Conservation (phyloP, 1,140 invertebrate species). For the Ceratosolen fusciceps region DNA sequence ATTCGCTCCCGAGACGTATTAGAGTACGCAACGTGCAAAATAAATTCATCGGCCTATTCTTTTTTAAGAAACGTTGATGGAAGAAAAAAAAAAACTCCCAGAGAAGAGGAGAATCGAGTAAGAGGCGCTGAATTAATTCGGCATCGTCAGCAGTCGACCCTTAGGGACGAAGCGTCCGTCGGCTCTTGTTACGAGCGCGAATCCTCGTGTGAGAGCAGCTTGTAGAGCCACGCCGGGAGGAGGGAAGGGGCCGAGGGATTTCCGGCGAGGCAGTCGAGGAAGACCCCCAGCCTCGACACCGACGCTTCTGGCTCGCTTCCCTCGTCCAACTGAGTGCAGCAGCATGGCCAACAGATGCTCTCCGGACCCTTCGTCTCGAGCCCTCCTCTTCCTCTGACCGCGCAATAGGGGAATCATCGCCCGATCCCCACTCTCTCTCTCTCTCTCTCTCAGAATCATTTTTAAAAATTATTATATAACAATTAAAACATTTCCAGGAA, state of each 20-base stretch:
- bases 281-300: not conserved
- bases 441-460: not conserved
- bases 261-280: not conserved
- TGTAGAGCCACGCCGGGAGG: not conserved
- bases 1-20: no score
- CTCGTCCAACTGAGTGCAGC: not conserved
- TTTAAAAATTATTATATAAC: no score
- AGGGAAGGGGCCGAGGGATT: not conserved
- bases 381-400: not conserved
- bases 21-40: no score
- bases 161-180: not conserved
- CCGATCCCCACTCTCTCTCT: not conserved
- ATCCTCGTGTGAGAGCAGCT: not conserved
- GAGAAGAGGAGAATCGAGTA: not conserved
- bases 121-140: not conserved
- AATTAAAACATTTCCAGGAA: no score
- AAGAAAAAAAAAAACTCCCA: not conserved
- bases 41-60: no score
- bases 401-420: not conserved
- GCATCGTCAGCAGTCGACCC: not conserved
- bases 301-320: not conserved
- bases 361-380: not conserved
- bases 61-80: no score
- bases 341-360: constrained; percentile 8
- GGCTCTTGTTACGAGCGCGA: not conserved